A percentile compares a stretch with the other conserved stretches of the same genome.
Conservation (phyloP, 2,888 invertebrate genomes). For the Diachrysia chrysitis region DNA sequence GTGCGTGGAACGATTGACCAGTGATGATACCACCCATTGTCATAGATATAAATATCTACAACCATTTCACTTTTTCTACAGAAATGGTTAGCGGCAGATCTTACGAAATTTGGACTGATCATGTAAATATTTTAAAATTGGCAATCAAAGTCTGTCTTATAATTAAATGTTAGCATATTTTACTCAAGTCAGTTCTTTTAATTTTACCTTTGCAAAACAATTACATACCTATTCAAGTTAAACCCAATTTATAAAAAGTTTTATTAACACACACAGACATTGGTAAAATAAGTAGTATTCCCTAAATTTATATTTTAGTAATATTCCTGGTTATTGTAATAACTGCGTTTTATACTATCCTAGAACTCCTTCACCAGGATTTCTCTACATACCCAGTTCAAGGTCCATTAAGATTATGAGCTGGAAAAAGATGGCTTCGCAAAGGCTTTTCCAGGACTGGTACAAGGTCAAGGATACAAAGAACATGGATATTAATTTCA, state of each 20-base stretch:
- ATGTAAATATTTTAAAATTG: slow-evolving; percentile 69
- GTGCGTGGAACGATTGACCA: slow-evolving; percentile 48
- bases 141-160: slow-evolving; percentile 66
- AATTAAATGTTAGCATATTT: slow-evolving; percentile 67
- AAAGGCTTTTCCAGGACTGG: neutral
- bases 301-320: too few relatives aligned
- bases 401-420: neutral
- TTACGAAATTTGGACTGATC: slow-evolving; percentile 70
- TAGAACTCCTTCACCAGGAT: neutral
- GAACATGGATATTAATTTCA: neutral
- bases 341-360: too few relatives aligned
- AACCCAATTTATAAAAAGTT: too few relatives aligned
- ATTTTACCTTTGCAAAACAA: neutral
- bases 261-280: too few relatives aligned
- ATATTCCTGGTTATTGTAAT: too few relatives aligned
- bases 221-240: neutral
- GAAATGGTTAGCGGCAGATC: slow-evolving; percentile 85
- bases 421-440: too few relatives aligned
- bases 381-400: neutral
- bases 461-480: neutral
- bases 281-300: too few relatives aligned
- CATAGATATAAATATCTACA: slow-evolving; percentile 74
- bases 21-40: slow-evolving; percentile 62
- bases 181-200: slow-evolving; percentile 40
- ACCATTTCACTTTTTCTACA: slow-evolving; percentile 76